These are phyloP conservation scores for Diacarnus erythraeanus DNA, from an alignment of 37 sponge, comb jelly and placozoan species.

Conservation along the genomic window DNA sequence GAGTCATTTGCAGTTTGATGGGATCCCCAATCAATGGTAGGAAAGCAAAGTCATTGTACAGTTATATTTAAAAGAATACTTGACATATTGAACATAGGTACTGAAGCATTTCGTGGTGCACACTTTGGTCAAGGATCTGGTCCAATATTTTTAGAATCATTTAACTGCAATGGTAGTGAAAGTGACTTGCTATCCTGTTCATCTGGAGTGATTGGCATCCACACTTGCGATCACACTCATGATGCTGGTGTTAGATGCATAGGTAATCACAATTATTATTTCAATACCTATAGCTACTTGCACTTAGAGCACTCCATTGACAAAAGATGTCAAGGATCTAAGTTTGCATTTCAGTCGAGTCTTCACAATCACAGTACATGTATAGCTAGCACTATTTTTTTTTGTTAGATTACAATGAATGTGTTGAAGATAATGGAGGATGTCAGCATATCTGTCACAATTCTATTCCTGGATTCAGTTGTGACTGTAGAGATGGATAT, in stretches of 20 bases:
- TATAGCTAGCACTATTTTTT: too few relatives aligned
- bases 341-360: too few relatives aligned
- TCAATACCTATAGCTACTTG: too few relatives aligned
- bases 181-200: slow-evolving; percentile 15
- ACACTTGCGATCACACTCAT: slow-evolving; percentile 25
- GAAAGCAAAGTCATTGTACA: neutral
- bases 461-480: neutral
- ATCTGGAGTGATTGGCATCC: neutral
- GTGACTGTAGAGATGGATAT: slow-evolving; percentile 19
- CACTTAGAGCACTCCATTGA: too few relatives aligned
- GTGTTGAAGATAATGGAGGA: slow-evolving; percentile 19
- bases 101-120: slow-evolving; percentile 1
- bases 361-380: too few relatives aligned
- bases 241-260: slow-evolving; percentile 32
- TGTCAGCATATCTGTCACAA: slow-evolving; percentile 21
- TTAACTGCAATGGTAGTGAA: slow-evolving; percentile 28
- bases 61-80: neutral
- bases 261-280: too few relatives aligned
- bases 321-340: too few relatives aligned
- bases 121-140: slow-evolving; percentile 7
- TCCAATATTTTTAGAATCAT: slow-evolving; percentile 10
- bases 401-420: slow-evolving; percentile 20
- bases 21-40: slow-evolving; percentile 17
- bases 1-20: slow-evolving; percentile 14
- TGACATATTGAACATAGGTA: neutral